Evolutionary conservation across 1,140 invertebrate genomes (phyloP).

Genomic region (Planococcus citri): DNA sequence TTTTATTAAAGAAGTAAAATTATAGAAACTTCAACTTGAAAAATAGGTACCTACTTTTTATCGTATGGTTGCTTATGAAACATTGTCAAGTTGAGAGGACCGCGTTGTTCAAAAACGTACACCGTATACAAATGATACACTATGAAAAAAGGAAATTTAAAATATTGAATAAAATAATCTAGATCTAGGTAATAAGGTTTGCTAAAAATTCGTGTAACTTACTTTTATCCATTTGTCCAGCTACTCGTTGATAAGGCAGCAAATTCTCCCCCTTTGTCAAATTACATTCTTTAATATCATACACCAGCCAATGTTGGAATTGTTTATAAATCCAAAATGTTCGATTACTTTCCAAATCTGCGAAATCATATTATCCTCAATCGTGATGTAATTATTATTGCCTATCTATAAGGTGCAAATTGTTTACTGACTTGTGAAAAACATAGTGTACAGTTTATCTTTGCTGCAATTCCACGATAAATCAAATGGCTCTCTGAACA

Average conservation of each 20-base stretch:
- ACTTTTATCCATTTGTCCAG: background rate
- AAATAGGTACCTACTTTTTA: background rate
- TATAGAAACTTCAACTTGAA: background rate
- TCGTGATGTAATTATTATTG: too few species aligned
- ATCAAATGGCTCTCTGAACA: background rate
- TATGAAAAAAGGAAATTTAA: background rate
- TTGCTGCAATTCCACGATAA: background rate
- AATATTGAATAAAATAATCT: background rate
- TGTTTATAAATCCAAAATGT: background rate
- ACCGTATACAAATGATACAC: background rate
- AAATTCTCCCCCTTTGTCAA: background rate
- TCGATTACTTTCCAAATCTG: background rate
- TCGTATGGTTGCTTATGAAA: background rate
- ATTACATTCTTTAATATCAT: background rate
- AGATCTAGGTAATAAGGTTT: background rate
- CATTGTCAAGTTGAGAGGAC: background rate
- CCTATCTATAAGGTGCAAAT: too few species aligned
- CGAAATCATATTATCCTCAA: background rate
- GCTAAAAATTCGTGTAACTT: too few species aligned
- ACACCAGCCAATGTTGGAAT: background rate
- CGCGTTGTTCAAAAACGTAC: background rate
- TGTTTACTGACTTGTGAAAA: background rate
- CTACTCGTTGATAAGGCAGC: background rate
- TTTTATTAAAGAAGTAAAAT: background rate
- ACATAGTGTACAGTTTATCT: background rate